Conservation (phyloP, 2,797 vertebrate species). For the Steatocranus sp. region DNA sequence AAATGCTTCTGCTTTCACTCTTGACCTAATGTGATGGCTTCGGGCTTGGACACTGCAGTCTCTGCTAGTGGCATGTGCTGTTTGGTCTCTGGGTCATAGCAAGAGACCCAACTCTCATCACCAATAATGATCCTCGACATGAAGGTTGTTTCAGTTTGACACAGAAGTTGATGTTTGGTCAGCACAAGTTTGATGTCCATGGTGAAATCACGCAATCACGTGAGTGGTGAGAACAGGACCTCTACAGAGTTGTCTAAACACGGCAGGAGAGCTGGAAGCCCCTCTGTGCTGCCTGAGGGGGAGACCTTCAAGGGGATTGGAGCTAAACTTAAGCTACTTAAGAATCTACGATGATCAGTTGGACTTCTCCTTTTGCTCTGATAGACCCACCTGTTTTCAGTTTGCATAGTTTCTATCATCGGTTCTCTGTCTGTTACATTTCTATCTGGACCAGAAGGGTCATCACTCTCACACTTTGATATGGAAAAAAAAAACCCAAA, state of each 20-base stretch:
- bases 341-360: neutral
- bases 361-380: neutral
- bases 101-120: neutral
- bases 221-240: neutral
- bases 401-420: neutral
- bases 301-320: neutral
- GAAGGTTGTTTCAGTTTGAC: neutral
- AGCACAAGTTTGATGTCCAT: neutral
- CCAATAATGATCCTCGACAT: neutral
- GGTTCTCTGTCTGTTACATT: too few species aligned
- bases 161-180: neutral
- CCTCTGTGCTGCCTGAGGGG: neutral
- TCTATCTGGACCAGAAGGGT: neutral
- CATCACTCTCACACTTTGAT: neutral
- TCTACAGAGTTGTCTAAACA: neutral
- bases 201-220: neutral
- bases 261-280: neutral
- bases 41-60: neutral
- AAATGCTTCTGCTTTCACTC: neutral
- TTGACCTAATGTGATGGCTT: neutral
- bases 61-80: neutral
- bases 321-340: neutral
- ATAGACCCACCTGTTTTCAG: neutral
- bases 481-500: neutral
- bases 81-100: neutral